These are phyloP conservation scores for Rhinoraja longicauda DNA, from an alignment of 2,797 vertebrate genomes.

Conservation along the genomic window DNA sequence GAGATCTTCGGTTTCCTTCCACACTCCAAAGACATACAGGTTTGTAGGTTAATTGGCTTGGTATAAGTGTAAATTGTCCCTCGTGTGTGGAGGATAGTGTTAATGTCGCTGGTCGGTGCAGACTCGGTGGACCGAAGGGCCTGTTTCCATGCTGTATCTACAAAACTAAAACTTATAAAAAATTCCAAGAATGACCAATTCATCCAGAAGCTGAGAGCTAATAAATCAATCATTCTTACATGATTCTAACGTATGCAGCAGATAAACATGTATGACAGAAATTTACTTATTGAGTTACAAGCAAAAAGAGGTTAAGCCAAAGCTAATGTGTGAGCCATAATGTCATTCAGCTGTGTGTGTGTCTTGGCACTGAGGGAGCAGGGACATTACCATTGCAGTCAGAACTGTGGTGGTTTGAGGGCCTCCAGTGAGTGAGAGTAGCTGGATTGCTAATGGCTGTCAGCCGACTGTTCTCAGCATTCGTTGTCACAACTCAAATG, in stretches of 20 bases:
- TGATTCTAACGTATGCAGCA: background rate
- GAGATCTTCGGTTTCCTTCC: too few relatives aligned
- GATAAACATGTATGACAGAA: background rate
- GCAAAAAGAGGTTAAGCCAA: background rate
- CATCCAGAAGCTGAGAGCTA: background rate
- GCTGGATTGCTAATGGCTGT: background rate
- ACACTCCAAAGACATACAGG: too few relatives aligned
- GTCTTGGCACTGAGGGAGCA: background rate
- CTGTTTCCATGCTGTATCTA: too few relatives aligned
- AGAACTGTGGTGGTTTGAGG: background rate
- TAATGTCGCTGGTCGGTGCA: too few relatives aligned
- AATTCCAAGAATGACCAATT: background rate
- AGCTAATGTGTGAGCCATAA: background rate
- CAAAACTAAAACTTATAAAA: too few relatives aligned
- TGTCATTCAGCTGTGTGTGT: background rate
- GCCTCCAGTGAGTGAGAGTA: background rate
- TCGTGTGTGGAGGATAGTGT: too few relatives aligned
- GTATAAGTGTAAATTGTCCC: too few relatives aligned
- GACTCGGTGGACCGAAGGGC: too few relatives aligned
- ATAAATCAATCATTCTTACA: conserved; percentile 6
- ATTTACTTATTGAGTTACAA: background rate
- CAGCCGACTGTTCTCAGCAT: background rate
- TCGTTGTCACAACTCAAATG: background rate
- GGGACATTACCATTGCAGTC: background rate
- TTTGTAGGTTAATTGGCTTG: too few relatives aligned